Evolutionary conservation across 2,888 invertebrate genomes (phyloP).

Genomic region (Diachrysia chrysitis): DNA sequence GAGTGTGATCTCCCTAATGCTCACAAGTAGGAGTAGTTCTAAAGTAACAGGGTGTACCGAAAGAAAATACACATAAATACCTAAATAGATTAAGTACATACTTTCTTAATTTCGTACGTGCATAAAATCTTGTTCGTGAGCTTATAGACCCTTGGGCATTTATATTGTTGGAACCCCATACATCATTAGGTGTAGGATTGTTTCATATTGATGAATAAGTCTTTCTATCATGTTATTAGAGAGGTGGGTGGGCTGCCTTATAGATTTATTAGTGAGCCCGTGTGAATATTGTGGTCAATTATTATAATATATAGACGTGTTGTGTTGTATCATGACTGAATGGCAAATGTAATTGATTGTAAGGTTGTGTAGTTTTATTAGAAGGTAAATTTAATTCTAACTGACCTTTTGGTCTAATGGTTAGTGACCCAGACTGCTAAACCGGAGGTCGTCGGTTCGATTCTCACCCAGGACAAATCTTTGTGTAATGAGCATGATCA

Average conservation of each 20-base stretch:
- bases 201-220: conserved; percentile 60
- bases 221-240: conserved; percentile 54
- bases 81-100: not conserved
- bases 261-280: conserved; percentile 49
- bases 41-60: not conserved
- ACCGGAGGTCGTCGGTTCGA: too few species aligned
- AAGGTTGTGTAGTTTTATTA: conserved; percentile 1
- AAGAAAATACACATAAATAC: not conserved
- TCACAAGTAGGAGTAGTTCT: not conserved
- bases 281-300: conserved; percentile 50
- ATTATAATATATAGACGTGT: conserved; percentile 37
- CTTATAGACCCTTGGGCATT: conserved; percentile 58
- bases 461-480: too few species aligned
- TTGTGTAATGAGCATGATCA: too few species aligned
- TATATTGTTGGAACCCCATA: conserved; percentile 54
- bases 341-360: conserved; percentile 2
- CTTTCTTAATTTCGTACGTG: conserved; percentile 60
- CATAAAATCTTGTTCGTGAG: conserved; percentile 44
- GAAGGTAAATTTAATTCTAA: not conserved
- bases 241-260: conserved; percentile 48
- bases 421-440: too few species aligned
- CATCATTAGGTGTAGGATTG: conserved; percentile 64
- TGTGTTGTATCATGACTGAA: conserved; percentile 20
- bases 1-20: not conserved
- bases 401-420: too few species aligned